Percentiles rank a stretch among this genome's conserved stretches.
phyloP scores from a whole-genome alignment of 2,888 invertebrate species.

The Zygaena filipendulae region DNA sequence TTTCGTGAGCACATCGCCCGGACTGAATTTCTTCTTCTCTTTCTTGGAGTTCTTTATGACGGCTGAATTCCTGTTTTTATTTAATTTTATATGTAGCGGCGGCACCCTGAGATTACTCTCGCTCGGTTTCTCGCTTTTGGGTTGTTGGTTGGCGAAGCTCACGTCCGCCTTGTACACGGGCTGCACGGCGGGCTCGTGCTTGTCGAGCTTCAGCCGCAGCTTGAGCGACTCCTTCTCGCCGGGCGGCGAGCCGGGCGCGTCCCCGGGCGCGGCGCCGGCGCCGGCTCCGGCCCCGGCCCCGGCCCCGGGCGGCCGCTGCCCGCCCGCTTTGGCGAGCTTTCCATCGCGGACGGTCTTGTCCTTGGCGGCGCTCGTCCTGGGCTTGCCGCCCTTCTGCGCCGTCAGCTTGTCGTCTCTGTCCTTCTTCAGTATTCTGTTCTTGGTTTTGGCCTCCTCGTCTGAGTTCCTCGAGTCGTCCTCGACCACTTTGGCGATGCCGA shows the following conservation, averaged over 20 bases:
- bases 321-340: constrained; percentile 51
- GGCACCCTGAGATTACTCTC: constrained; percentile 85
- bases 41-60: constrained; percentile 85
- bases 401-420: constrained; percentile 37
- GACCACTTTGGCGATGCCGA: constrained; percentile 61
- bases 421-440: constrained; percentile 25
- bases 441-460: constrained; percentile 29
- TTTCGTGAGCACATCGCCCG: constrained; percentile 59
- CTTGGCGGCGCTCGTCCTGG: constrained; percentile 39
- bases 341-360: constrained; percentile 51
- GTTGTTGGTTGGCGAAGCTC: constrained; percentile 72
- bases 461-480: constrained; percentile 32
- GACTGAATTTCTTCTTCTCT: constrained; percentile 67
- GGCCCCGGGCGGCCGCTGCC: constrained; percentile 34
- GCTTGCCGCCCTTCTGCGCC: constrained; percentile 50
- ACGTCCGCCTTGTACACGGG: constrained; percentile 85
- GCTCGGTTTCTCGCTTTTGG: constrained; percentile 52
- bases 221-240: constrained; percentile 80
- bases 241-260: constrained; percentile 43
- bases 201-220: constrained; percentile 83
- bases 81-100: constrained; percentile 87
- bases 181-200: constrained; percentile 81
- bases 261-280: constrained; percentile 28
- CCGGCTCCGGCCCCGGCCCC: constrained; percentile 31
- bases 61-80: constrained; percentile 85